Conservation (phyloP, 2,797 vertebrate genomes). For the Astyanax mexicanus region DNA sequence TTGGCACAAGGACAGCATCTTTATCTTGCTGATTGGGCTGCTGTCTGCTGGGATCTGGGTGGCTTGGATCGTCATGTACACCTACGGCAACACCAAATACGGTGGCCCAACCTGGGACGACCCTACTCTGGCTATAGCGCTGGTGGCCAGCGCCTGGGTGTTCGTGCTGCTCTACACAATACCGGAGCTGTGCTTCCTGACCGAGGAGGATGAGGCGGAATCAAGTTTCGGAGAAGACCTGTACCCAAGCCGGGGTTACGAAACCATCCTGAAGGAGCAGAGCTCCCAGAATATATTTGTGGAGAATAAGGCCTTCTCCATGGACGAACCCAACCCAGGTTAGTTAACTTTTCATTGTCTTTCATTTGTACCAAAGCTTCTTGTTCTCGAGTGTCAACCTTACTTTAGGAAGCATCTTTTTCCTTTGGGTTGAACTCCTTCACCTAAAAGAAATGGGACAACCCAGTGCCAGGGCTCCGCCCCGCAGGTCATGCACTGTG, state of each 20-base stretch:
- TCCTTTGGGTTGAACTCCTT: too few relatives aligned
- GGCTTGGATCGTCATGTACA: slow-evolving; percentile 91
- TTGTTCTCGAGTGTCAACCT: too few relatives aligned
- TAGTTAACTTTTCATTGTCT: slow-evolving; percentile 23
- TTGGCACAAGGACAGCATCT: slow-evolving; percentile 82
- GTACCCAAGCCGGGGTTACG: slow-evolving; percentile 86
- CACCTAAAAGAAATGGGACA: too few relatives aligned
- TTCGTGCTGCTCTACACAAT: slow-evolving; percentile 87
- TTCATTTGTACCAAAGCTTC: neutral
- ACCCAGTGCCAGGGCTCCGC: too few relatives aligned
- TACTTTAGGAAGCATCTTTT: too few relatives aligned
- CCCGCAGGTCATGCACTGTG: too few relatives aligned
- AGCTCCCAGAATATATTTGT: slow-evolving; percentile 88
- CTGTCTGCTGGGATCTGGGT: slow-evolving; percentile 89
- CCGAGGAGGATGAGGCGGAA: slow-evolving; percentile 66
- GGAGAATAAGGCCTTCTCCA: slow-evolving; percentile 96
- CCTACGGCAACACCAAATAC: slow-evolving; percentile 80
- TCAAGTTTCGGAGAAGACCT: slow-evolving; percentile 75
- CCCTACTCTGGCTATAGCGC: slow-evolving; percentile 89
- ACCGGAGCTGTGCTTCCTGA: slow-evolving; percentile 85
- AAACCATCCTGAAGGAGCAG: slow-evolving; percentile 94
- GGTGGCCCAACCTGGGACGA: slow-evolving; percentile 83
- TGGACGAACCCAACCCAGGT: slow-evolving; percentile 92
- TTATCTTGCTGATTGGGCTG: slow-evolving; percentile 77
- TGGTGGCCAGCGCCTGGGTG: slow-evolving; percentile 87